Percentiles rank a stretch among this genome's conserved stretches.
phyloP scores from a whole-genome alignment of 2,888 invertebrate genomes.

The Pseudococcus jackbeardsleyi region DNA sequence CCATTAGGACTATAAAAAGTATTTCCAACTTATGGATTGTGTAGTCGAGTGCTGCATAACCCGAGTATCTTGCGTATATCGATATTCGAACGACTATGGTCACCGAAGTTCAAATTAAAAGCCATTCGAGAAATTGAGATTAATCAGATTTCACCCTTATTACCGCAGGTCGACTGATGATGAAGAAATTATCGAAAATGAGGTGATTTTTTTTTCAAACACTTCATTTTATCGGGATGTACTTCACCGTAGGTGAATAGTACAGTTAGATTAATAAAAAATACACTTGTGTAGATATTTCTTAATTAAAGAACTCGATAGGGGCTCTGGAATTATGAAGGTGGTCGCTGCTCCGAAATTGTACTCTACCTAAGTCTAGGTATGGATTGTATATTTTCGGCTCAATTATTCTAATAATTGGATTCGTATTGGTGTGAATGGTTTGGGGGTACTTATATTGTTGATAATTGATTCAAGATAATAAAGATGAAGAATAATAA shows the following conservation, averaged over 20 bases:
- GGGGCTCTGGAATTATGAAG: not conserved
- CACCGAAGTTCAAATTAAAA: not conserved
- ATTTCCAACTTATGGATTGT: not conserved
- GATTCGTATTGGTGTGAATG: too few relatives aligned
- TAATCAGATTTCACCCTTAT: not conserved
- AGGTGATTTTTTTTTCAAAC: not conserved
- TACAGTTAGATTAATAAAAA: not conserved
- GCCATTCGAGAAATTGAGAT: not conserved
- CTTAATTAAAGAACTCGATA: constrained; percentile 13
- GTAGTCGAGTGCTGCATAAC: not conserved
- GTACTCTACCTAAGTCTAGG: too few relatives aligned
- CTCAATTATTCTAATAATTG: too few relatives aligned
- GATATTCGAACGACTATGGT: not conserved
- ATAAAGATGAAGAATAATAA: too few relatives aligned
- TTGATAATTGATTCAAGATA: too few relatives aligned
- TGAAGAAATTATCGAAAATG: not conserved
- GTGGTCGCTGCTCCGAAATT: not conserved
- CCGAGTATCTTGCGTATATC: too few relatives aligned
- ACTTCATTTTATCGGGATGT: not conserved
- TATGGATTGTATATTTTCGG: too few relatives aligned
- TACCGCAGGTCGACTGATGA: not conserved
- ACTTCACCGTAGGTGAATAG: not conserved
- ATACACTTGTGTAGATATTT: not conserved
- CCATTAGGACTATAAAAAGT: constrained; percentile 40
- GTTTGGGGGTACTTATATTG: too few relatives aligned